A percentile compares a stretch with the other conserved stretches of the same genome.
These are phyloP conservation scores for Drosophila prostipennis DNA, from an alignment of 2,888 invertebrate genomes.

Conservation along the genomic window DNA sequence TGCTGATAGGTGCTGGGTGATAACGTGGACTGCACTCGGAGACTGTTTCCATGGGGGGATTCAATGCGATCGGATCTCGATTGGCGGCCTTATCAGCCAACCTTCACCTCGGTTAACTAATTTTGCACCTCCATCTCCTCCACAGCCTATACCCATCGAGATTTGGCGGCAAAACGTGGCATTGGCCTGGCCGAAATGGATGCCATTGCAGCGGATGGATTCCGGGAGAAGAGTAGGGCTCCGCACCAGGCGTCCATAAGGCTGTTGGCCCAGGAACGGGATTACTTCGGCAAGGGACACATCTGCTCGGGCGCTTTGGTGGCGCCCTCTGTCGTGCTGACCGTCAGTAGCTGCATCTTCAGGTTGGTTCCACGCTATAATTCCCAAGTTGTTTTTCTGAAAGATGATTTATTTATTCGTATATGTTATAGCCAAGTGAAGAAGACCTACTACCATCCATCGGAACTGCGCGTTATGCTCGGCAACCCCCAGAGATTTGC, in stretches of 20 bases:
- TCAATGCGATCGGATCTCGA: conserved; percentile 24
- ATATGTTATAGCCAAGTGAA: conserved; percentile 32
- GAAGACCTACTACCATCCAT: conserved; percentile 72
- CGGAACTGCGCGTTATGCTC: conserved; percentile 77
- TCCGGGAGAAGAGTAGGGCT: conserved; percentile 27
- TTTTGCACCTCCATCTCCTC: not conserved
- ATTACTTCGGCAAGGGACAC: conserved; percentile 79
- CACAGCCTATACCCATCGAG: conserved; percentile 62
- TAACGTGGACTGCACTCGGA: conserved; percentile 25
- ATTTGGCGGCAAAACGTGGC: conserved; percentile 46
- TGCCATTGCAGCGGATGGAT: conserved; percentile 11
- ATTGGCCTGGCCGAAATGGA: conserved; percentile 37
- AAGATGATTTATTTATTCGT: not conserved
- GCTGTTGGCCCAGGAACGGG: conserved; percentile 61
- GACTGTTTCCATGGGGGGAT: conserved; percentile 31
- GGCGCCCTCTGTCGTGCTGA: conserved; percentile 78
- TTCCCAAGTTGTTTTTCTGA: not conserved
- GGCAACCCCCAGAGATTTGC: conserved; percentile 72
- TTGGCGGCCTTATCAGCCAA: conserved; percentile 18
- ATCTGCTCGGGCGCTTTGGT: conserved; percentile 82
- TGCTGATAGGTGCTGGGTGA: conserved; percentile 20
- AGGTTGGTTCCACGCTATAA: conserved; percentile 50
- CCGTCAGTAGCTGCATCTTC: conserved; percentile 77
- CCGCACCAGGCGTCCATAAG: conserved; percentile 82
- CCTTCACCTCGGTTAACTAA: conserved; percentile 13